Percentiles rank a stretch among this genome's conserved stretches.
These are phyloP conservation scores for Sitophilus oryzae DNA, from an alignment of 1,140 invertebrate genomes.

Conservation along the genomic window DNA sequence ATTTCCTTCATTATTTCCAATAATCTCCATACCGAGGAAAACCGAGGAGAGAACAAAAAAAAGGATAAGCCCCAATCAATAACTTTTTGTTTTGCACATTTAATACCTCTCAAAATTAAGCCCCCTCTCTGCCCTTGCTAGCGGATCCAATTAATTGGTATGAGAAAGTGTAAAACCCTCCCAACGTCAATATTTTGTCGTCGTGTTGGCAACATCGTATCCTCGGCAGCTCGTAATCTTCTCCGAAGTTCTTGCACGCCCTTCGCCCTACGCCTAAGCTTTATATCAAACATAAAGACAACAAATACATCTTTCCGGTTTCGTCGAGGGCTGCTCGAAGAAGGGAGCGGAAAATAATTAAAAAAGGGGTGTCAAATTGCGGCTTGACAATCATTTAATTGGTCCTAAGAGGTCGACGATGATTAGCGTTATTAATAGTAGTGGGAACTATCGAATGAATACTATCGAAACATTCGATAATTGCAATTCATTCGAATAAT, in stretches of 20 bases:
- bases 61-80: too few species aligned
- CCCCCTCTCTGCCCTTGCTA: not conserved
- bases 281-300: conserved; percentile 1
- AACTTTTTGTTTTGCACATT: not conserved
- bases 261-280: conserved; percentile 1
- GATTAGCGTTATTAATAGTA: too few species aligned
- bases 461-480: too few species aligned
- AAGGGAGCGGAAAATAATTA: not conserved
- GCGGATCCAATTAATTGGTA: not conserved
- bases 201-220: not conserved
- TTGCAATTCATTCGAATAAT: too few species aligned
- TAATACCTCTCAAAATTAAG: conserved; percentile 1
- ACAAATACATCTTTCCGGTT: not conserved
- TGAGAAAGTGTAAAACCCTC: conserved; percentile 9
- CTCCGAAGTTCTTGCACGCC: too few species aligned
- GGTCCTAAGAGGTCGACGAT: too few species aligned
- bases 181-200: conserved; percentile 11
- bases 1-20: too few species aligned
- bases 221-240: not conserved
- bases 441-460: too few species aligned
- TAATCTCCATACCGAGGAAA: too few species aligned
- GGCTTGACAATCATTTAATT: too few species aligned
- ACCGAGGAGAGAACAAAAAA: too few species aligned
- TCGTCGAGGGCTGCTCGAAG: not conserved
- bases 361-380: too few species aligned